phyloP scores from a whole-genome alignment of 2,797 vertebrate species.

The Gallirallus australis region DNA sequence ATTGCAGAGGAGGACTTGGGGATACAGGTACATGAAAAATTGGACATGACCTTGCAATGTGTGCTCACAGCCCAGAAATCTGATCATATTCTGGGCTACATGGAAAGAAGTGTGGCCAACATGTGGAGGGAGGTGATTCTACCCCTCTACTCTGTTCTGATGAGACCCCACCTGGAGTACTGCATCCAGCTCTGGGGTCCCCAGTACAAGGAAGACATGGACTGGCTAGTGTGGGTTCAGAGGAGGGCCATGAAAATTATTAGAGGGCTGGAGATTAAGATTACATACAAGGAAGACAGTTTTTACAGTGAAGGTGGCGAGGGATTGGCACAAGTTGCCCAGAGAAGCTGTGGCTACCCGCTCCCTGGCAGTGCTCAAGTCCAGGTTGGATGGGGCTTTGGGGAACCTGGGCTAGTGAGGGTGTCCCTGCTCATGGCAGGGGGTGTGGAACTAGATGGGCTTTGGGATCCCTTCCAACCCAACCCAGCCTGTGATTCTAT shows the following conservation, averaged over 20 bases:
- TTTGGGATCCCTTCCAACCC: neutral
- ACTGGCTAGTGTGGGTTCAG: neutral
- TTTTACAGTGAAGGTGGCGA: neutral
- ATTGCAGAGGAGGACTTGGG: neutral
- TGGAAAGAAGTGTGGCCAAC: neutral
- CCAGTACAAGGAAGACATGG: neutral
- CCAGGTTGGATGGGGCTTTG: neutral
- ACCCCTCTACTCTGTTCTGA: neutral
- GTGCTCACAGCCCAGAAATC: fast-evolving
- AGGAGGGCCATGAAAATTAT: neutral
- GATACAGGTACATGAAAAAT: neutral
- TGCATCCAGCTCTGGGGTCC: neutral
- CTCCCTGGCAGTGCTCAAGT: neutral
- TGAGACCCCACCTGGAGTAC: neutral
- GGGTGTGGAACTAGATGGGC: neutral
- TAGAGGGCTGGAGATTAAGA: neutral
- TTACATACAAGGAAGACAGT: neutral
- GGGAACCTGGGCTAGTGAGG: neutral
- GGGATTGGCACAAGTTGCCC: neutral
- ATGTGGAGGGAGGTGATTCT: neutral
- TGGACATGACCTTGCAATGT: fast-evolving
- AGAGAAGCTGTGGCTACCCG: neutral
- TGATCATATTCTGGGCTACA: fast-evolving
- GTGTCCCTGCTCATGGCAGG: neutral
- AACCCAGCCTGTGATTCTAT: neutral